phyloP scores from a whole-genome alignment of 1,140 invertebrate species.

The Nymphalis io region DNA sequence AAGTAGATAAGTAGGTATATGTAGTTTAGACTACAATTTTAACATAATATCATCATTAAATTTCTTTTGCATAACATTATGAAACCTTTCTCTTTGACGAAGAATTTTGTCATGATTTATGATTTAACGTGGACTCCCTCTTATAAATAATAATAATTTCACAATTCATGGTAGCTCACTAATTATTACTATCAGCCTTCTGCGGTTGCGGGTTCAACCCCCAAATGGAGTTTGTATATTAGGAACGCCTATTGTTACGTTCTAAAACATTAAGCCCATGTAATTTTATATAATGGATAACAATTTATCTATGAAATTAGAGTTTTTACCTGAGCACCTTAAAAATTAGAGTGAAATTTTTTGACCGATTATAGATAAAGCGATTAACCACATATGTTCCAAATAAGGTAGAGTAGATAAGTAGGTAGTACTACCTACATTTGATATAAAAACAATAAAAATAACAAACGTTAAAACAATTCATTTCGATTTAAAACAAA shows the following conservation, averaged over 20 bases:
- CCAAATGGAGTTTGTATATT: slow-evolving; percentile 52
- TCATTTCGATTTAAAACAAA: neutral
- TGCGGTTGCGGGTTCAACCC: slow-evolving; percentile 54
- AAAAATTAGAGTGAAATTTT: neutral
- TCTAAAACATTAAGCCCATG: slow-evolving; percentile 55
- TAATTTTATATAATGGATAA: slow-evolving; percentile 65
- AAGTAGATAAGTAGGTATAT: too few species aligned
- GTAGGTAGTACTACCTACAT: neutral
- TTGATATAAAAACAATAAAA: neutral
- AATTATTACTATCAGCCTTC: slow-evolving; percentile 44
- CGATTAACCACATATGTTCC: slow-evolving; percentile 1
- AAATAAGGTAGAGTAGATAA: neutral
- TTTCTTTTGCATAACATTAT: neutral
- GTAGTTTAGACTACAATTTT: too few species aligned
- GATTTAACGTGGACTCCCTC: neutral
- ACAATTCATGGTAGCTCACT: slow-evolving; percentile 11
- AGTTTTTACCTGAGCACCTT: slow-evolving; percentile 38
- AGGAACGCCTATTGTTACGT: slow-evolving; percentile 58
- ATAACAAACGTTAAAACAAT: neutral
- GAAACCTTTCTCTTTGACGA: neutral
- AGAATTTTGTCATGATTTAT: neutral
- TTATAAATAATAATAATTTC: slow-evolving; percentile 11
- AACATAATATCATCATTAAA: too few species aligned
- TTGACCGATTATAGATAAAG: slow-evolving; percentile 11
- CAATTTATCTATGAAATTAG: slow-evolving; percentile 62